Evolutionary conservation across 2,797 vertebrate species (phyloP), one percentile per base, ranked within the genome.

Genomic region (Platalea minor): DNA sequence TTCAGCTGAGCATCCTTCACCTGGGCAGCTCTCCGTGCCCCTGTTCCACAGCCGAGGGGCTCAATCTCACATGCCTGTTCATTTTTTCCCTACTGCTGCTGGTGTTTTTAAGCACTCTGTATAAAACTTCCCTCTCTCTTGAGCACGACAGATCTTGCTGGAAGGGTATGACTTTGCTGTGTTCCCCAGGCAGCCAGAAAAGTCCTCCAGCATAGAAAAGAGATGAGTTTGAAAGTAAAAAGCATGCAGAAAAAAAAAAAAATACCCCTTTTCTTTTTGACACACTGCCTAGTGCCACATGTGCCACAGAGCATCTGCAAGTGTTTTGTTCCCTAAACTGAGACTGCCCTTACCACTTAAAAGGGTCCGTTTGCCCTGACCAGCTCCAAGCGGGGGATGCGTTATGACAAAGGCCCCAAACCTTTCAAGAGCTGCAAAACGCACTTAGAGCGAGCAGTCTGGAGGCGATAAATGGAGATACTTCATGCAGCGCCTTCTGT

Each of bases 21-120:
- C 73, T 84, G 83, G 54, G 17, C 60, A 80, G 68, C 37, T 59
- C 88, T 74, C 39, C 5, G 3, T 37, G 54, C 13, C 33, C 25
- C 31, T 1, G 1, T 48, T 80, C 56, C 20, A 25, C 0, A 3
- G 72, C 74, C 2, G 0, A 85, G 26, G 29, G 35, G 37, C n/a
- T 84, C 75, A 68, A 4, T 64, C 39, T 79, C 33, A 48, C 20
- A 7, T 5, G 25, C 39, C 31, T 2, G 5, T 59, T 69, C 29
- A 3, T 43, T 73, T 80, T 64, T 57, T 2, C 37, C 46, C 21
- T 74, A 5, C 37, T 68, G 48, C 59, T 90, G 31, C 39, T 45
- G 23, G 19, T 77, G 53, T 26, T 84, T 80, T 51, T 48, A 75
- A 91, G 59, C n/a, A 54, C 19, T 80, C 23, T 0, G 0, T 72